These are phyloP conservation scores for Palythoa grandis DNA, from an alignment of 92 coral and sea anemone species.

Conservation along the genomic window DNA sequence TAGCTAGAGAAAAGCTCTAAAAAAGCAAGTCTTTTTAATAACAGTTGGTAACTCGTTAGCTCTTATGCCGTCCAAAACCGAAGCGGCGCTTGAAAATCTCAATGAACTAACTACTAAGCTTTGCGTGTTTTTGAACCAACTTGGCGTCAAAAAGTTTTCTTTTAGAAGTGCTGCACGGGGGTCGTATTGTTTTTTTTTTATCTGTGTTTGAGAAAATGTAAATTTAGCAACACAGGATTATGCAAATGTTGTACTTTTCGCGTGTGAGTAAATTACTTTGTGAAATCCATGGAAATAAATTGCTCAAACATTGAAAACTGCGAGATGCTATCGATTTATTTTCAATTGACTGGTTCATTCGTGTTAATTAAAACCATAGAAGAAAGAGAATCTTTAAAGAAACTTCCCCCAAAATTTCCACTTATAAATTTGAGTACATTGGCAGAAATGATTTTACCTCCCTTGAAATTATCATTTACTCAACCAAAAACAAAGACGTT, in stretches of 20 bases:
- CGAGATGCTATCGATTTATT: conserved; percentile 21
- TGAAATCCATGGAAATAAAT: conserved; percentile 37
- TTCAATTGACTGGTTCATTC: not conserved
- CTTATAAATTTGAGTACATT: not conserved
- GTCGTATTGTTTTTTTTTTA: conserved; percentile 7
- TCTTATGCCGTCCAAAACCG: not conserved
- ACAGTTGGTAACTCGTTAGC: not conserved
- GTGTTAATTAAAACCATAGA: not conserved
- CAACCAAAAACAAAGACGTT: not conserved
- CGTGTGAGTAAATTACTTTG: conserved; percentile 25
- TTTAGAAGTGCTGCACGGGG: conserved; percentile 35
- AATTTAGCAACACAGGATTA: conserved; percentile 27
- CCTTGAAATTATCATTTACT: not conserved
- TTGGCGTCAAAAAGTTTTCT: conserved; percentile 28
- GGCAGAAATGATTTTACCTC: not conserved
- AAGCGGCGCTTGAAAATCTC: not conserved
- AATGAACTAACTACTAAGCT: not conserved
- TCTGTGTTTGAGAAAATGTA: conserved; percentile 38
- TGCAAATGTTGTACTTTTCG: conserved; percentile 50
- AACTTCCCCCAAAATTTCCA: conserved; percentile 3
- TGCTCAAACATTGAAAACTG: conserved; percentile 24
- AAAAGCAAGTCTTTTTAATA: not conserved
- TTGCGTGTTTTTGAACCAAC: conserved; percentile 33
- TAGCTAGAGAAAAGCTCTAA: conserved; percentile 6
- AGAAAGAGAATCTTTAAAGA: not conserved